Evolutionary conservation across 2,888 invertebrate genomes (phyloP).

Genomic region (Caenorhabditis uteleia): DNA sequence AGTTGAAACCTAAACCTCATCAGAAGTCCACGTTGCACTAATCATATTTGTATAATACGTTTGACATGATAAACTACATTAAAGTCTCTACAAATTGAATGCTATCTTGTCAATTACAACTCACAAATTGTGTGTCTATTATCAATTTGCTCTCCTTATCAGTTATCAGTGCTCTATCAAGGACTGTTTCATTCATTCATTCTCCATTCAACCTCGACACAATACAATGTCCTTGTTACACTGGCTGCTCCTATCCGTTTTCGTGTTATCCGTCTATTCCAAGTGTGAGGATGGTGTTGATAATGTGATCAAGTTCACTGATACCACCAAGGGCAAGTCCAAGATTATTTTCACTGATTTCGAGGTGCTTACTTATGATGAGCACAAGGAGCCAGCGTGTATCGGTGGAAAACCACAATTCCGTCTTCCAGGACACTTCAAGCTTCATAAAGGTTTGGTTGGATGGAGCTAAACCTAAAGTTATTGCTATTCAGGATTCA

Average conservation of each 20-base stretch:
- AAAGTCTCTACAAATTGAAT: too few species aligned
- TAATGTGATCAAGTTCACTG: slow-evolving; percentile 53
- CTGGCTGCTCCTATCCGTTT: not conserved
- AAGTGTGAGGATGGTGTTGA: slow-evolving; percentile 57
- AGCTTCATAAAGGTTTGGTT: slow-evolving; percentile 43
- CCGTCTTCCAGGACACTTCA: slow-evolving; percentile 55
- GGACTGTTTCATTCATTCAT: too few species aligned
- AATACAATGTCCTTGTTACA: not conserved
- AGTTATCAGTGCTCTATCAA: too few species aligned
- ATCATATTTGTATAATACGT: too few species aligned
- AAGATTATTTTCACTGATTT: slow-evolving; percentile 50
- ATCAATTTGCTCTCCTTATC: too few species aligned
- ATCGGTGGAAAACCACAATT: slow-evolving; percentile 41
- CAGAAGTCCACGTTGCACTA: too few species aligned
- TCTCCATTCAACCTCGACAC: too few species aligned
- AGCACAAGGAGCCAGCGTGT: slow-evolving; percentile 53
- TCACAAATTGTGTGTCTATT: too few species aligned
- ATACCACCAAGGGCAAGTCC: slow-evolving; percentile 53
- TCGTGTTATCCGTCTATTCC: slow-evolving; percentile 7
- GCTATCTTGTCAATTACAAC: too few species aligned
- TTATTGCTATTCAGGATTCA: slow-evolving; percentile 24
- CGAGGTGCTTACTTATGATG: slow-evolving; percentile 54
- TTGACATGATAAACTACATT: too few species aligned
- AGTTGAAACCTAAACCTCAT: too few species aligned
- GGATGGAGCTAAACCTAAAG: not conserved